Evolutionary conservation across 2,797 vertebrate genomes (phyloP).

Genomic region (Rhinella marina): DNA sequence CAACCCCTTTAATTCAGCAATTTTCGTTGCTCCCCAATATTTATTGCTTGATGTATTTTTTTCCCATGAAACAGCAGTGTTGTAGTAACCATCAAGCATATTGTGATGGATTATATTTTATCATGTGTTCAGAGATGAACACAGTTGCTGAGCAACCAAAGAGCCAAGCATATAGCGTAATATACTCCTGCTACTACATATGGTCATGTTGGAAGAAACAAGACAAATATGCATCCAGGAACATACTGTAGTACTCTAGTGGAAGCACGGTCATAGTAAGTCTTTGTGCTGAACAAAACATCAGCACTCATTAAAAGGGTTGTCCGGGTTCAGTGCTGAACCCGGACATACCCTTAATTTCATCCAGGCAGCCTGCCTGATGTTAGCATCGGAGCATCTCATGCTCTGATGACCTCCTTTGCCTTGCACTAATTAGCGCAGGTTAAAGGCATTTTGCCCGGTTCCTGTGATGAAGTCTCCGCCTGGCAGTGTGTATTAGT

Average conservation of each 20-base stretch:
- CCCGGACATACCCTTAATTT: too few species aligned
- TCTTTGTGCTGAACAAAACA: neutral
- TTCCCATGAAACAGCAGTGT: neutral
- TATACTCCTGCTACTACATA: neutral
- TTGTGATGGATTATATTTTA: neutral
- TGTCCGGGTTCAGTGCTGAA: too few species aligned
- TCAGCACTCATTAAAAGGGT: neutral
- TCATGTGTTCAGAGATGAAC: neutral
- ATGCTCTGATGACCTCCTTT: too few species aligned
- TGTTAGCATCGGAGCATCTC: too few species aligned
- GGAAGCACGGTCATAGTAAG: neutral
- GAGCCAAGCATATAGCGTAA: neutral
- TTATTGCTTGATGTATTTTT: neutral
- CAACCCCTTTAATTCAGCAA: neutral
- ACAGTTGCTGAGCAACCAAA: slow-evolving; percentile 35
- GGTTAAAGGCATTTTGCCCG: too few species aligned
- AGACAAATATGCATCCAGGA: neutral
- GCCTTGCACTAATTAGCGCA: too few species aligned
- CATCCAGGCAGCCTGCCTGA: too few species aligned
- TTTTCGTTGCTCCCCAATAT: neutral
- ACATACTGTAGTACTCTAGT: neutral
- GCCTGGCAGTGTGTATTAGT: too few species aligned
- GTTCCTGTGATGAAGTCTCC: too few species aligned
- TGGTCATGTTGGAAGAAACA: neutral
- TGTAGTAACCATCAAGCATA: neutral